These are phyloP conservation scores for Spodoptera littoralis DNA, from an alignment of 2,888 invertebrate genomes.

Conservation along the genomic window DNA sequence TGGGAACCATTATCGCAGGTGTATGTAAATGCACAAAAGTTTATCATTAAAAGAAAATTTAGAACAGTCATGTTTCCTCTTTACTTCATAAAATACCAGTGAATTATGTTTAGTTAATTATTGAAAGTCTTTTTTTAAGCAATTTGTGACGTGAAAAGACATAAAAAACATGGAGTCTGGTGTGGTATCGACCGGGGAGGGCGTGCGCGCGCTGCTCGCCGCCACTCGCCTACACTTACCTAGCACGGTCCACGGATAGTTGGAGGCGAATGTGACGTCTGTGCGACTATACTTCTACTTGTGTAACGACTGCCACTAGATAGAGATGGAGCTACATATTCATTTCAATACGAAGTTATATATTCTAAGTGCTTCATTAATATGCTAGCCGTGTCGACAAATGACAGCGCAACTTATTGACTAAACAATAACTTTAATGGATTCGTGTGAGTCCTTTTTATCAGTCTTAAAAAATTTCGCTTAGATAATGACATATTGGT, in stretches of 20 bases:
- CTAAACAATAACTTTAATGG: conserved; percentile 11
- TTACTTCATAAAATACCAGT: conserved; percentile 57
- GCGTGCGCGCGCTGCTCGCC: conserved; percentile 80
- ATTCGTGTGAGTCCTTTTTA: conserved; percentile 7
- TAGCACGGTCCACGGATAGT: conserved; percentile 51
- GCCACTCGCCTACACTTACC: conserved; percentile 55
- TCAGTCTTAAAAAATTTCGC: too few relatives aligned
- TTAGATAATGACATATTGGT: conserved; percentile 31
- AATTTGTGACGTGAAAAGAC: conserved; percentile 83
- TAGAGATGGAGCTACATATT: conserved; percentile 34
- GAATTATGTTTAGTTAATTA: conserved; percentile 74
- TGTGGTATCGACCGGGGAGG: conserved; percentile 84
- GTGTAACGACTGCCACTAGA: conserved; percentile 37
- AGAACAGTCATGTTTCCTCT: conserved; percentile 45
- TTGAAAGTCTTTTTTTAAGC: conserved; percentile 79
- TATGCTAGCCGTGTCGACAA: conserved; percentile 11
- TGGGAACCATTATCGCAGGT: conserved; percentile 2
- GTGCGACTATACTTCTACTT: conserved; percentile 46
- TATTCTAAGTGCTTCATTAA: conserved; percentile 22
- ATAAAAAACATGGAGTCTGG: conserved; percentile 88
- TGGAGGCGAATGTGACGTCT: conserved; percentile 58
- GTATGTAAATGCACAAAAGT: conserved; percentile 20
- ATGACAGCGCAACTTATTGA: conserved; percentile 7
- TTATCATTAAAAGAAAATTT: conserved; percentile 25
- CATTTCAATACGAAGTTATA: conserved; percentile 20